Conservation (phyloP, 2,797 vertebrate species). For the Lerista edwardsae region DNA sequence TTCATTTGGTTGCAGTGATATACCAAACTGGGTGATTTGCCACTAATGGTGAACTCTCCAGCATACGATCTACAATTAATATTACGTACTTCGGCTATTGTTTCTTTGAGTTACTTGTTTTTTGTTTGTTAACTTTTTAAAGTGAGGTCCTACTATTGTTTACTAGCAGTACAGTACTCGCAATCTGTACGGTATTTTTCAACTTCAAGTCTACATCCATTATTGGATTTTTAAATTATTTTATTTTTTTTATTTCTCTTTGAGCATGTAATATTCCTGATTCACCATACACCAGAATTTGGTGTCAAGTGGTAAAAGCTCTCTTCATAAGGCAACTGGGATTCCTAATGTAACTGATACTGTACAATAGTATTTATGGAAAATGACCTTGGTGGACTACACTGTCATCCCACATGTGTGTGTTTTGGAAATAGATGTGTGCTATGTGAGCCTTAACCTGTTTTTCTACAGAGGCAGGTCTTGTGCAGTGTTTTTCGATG, state of each 20-base stretch:
- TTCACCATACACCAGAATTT: constrained; percentile 62
- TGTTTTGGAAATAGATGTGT: constrained; percentile 66
- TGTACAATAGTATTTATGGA: constrained; percentile 56
- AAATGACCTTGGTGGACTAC: constrained; percentile 66
- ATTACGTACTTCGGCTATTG: constrained; percentile 15
- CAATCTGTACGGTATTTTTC: constrained; percentile 71
- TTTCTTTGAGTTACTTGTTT: constrained; percentile 26
- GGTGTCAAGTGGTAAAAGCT: constrained; percentile 60
- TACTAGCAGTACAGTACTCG: constrained; percentile 63
- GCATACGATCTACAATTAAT: constrained; percentile 59
- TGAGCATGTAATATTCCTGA: constrained; percentile 51
- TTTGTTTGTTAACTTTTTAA: constrained; percentile 49
- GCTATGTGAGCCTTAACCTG: constrained; percentile 69
- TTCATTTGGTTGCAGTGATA: constrained; percentile 60
- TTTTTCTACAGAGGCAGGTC: constrained; percentile 66
- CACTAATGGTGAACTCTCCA: constrained; percentile 2
- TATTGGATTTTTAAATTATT: constrained; percentile 78
- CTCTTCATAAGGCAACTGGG: constrained; percentile 70
- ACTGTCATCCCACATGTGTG: constrained; percentile 76
- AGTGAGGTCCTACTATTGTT: constrained; percentile 62
- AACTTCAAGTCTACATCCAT: constrained; percentile 61
- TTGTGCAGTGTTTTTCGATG: constrained; percentile 59
- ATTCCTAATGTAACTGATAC: constrained; percentile 70
- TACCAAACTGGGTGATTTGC: constrained; percentile 48
- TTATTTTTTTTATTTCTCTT: constrained; percentile 55